A percentile compares a stretch with the other conserved stretches of the same genome.
These are phyloP conservation scores for Platyscapa corneri DNA, from an alignment of 1,140 invertebrate genomes.

Conservation along the genomic window DNA sequence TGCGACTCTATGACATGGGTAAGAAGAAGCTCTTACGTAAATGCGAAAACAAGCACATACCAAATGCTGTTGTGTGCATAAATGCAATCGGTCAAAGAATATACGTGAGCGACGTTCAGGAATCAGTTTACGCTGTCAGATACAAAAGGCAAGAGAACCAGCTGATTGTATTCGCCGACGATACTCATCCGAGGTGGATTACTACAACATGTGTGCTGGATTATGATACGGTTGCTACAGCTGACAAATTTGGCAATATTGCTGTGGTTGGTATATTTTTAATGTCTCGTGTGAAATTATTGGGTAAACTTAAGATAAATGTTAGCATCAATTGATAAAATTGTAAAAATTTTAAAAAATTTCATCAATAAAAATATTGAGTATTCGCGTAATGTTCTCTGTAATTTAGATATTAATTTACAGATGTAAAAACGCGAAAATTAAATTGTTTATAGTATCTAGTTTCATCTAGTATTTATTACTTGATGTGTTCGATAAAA, in stretches of 20 bases:
- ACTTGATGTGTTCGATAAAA: no score
- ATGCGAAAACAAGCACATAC: conserved; percentile 99
- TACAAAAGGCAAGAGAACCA: conserved; percentile 98
- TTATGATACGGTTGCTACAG: conserved; percentile 96
- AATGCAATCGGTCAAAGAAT: conserved; percentile 95
- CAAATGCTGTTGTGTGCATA: conserved; percentile 94
- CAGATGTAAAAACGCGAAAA: no score
- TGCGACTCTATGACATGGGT: conserved; percentile 97
- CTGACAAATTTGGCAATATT: conserved; percentile 99
- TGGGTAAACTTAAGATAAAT: no score
- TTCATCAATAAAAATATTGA: no score
- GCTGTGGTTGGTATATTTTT: conserved; percentile 81
- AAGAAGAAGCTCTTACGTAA: conserved; percentile 97
- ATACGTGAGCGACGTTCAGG: conserved; percentile 96
- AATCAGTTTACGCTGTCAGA: conserved; percentile 96
- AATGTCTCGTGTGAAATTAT: no score
- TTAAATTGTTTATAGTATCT: no score
- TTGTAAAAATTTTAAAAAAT: no score
- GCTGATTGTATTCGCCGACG: conserved; percentile 98
- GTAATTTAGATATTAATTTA: no score
- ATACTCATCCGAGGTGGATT: conserved; percentile 97
- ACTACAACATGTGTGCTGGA: conserved; percentile 95
- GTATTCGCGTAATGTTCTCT: no score
- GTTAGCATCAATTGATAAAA: no score
- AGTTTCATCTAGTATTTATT: no score